Conservation (phyloP, 2,113 vertebrate genomes). For the Turnix velox region DNA sequence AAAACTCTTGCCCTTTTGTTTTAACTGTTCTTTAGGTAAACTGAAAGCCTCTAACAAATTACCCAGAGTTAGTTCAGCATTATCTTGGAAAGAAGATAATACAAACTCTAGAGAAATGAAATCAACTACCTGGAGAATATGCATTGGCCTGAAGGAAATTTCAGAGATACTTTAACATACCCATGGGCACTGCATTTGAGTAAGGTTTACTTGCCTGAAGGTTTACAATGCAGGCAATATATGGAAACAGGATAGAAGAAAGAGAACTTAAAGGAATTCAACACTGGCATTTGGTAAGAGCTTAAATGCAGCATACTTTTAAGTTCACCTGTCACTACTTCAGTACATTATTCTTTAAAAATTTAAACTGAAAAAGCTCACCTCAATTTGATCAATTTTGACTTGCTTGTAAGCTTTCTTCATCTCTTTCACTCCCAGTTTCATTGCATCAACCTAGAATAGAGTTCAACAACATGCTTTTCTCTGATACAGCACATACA, state of each 20-base stretch:
- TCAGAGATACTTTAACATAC: background rate
- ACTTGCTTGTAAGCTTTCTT: slow-evolving; percentile 97
- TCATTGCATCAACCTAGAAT: slow-evolving; percentile 95
- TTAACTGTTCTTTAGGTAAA: background rate
- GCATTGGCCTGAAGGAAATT: background rate
- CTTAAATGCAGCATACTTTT: background rate
- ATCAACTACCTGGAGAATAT: background rate
- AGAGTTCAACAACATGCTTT: background rate
- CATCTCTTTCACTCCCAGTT: slow-evolving; percentile 96
- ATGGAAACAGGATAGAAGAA: background rate
- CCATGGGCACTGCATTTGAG: background rate
- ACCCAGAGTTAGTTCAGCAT: background rate
- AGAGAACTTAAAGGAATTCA: background rate
- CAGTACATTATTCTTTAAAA: background rate
- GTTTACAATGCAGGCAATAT: background rate
- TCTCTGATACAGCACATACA: background rate
- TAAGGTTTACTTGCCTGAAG: background rate
- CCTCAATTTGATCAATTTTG: slow-evolving; percentile 97
- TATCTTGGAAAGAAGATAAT: background rate
- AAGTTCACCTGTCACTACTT: background rate
- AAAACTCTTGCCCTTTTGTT: background rate
- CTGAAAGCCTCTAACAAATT: background rate
- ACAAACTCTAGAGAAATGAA: background rate
- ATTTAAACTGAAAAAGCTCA: slow-evolving; percentile 45
- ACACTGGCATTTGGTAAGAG: background rate